Conservation (phyloP, 2,888 invertebrate genomes). For the Platycheirus rosarum region DNA sequence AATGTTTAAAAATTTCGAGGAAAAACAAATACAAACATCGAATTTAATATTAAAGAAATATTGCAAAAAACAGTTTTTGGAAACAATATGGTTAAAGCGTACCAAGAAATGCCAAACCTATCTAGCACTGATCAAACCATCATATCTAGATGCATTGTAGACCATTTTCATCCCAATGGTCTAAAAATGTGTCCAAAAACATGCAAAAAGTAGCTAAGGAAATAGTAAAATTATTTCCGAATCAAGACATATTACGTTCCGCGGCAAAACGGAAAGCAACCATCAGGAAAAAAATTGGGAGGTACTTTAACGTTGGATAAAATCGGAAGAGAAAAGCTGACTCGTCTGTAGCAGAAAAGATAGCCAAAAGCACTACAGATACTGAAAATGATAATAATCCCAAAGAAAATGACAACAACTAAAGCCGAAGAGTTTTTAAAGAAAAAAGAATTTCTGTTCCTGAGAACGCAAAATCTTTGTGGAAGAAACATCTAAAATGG, state of each 20-base stretch:
- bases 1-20: background rate
- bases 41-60: conserved; percentile 1
- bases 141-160: conserved; percentile 3
- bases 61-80: conserved; percentile 11
- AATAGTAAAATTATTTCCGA: conserved; percentile 15
- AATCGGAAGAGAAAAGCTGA: conserved; percentile 3
- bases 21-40: background rate
- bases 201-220: conserved; percentile 11
- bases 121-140: conserved; percentile 21
- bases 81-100: conserved; percentile 7
- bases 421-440: background rate
- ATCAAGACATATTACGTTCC: background rate
- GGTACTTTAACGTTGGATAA: conserved; percentile 14
- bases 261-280: conserved; percentile 11
- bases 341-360: background rate
- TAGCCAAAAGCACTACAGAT: too few relatives aligned
- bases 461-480: background rate
- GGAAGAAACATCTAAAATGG: too few relatives aligned
- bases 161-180: conserved; percentile 2
- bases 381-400: background rate
- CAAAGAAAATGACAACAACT: background rate
- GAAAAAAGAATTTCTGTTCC: conserved; percentile 3
- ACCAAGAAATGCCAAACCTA: conserved; percentile 2
- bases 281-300: background rate
- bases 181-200: conserved; percentile 24